Conservation (phyloP, 2,888 invertebrate genomes). For the Leucophenga montana region DNA sequence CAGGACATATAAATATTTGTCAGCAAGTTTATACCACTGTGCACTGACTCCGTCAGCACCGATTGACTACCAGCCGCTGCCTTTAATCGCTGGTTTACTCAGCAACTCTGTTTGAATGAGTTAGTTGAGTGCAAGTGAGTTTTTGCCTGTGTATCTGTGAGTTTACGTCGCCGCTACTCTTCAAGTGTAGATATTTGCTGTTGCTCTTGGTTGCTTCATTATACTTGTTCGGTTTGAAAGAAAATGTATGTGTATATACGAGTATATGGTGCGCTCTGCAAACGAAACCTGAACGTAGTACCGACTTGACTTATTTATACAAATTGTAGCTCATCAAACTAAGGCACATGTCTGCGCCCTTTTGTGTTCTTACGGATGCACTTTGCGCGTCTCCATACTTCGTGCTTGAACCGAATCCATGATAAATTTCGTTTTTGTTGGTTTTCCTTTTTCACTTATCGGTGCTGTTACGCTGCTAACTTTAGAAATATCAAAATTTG, state of each 20-base stretch:
- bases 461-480: neutral
- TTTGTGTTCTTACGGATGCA: no score
- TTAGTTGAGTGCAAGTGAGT: neutral
- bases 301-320: conserved; percentile 16
- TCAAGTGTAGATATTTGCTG: conserved; percentile 3
- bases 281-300: no score
- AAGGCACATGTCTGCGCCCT: no score
- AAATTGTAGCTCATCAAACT: neutral
- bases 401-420: no score
- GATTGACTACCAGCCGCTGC: neutral
- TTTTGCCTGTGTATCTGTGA: neutral
- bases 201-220: neutral
- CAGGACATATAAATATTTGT: no score
- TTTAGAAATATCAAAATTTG: conserved; percentile 10
- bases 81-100: neutral
- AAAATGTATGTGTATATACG: no score
- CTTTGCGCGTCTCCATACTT: no score
- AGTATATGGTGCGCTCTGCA: no score
- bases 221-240: neutral
- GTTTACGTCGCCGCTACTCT: neutral
- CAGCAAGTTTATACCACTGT: neutral
- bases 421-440: neutral
- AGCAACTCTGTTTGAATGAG: neutral
- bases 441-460: neutral
- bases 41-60: neutral